phyloP scores from a whole-genome alignment of 2,888 invertebrate genomes.

The Lingula anatina region DNA sequence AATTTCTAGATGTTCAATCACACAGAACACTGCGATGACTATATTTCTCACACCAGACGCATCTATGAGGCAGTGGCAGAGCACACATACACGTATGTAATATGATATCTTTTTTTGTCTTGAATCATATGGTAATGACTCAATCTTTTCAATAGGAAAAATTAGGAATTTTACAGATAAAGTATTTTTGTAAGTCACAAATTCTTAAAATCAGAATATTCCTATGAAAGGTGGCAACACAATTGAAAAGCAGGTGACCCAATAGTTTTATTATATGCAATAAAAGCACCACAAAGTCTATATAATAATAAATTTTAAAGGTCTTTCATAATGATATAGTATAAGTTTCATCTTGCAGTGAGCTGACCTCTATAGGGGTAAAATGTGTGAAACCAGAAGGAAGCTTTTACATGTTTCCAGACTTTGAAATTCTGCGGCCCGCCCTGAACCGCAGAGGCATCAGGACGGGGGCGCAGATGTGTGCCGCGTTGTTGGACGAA shows the following conservation, averaged over 20 bases:
- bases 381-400: constrained; percentile 28
- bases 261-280: too few species aligned
- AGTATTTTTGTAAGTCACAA: too few species aligned
- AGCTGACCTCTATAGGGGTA: constrained; percentile 36
- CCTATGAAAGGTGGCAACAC: too few species aligned
- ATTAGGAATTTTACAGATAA: too few species aligned
- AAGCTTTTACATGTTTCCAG: constrained; percentile 47
- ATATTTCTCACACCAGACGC: constrained; percentile 36
- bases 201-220: too few species aligned
- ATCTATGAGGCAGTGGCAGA: constrained; percentile 32
- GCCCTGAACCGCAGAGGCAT: constrained; percentile 27
- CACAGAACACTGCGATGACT: constrained; percentile 25
- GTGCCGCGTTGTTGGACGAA: constrained; percentile 35
- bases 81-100: constrained; percentile 28
- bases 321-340: background rate
- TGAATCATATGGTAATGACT: too few species aligned
- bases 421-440: constrained; percentile 33
- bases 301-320: background rate
- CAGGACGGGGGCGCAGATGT: constrained; percentile 38
- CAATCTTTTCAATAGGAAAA: too few species aligned
- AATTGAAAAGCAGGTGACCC: too few species aligned
- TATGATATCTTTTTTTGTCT: background rate
- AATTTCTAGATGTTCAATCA: constrained; percentile 28
- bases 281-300: too few species aligned
- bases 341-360: constrained; percentile 18